Percentiles rank a stretch among this genome's conserved stretches.
Evolutionary conservation across 2,888 invertebrate species (phyloP).

Genomic region (Sycophila texana): DNA sequence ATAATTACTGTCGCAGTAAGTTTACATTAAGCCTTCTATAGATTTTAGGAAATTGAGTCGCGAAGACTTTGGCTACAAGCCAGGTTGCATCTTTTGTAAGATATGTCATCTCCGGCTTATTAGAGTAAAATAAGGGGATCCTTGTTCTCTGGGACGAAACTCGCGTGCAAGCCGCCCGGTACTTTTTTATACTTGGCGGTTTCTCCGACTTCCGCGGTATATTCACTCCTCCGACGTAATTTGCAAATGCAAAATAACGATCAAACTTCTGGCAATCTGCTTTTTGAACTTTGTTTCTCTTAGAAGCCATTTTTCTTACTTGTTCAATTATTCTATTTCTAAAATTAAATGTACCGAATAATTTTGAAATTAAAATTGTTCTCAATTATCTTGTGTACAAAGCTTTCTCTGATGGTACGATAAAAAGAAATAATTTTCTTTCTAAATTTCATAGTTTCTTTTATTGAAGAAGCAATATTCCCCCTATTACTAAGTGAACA

Average conservation of each 20-base stretch:
- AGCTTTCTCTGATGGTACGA: too few species aligned
- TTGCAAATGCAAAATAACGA: constrained; percentile 42
- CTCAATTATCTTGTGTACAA: too few species aligned
- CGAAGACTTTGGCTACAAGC: constrained; percentile 36
- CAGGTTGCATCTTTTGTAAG: constrained; percentile 37
- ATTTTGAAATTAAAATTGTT: too few species aligned
- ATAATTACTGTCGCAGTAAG: constrained; percentile 26
- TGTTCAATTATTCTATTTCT: constrained; percentile 1
- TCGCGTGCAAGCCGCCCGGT: constrained; percentile 7
- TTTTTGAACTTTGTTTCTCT: constrained; percentile 17
- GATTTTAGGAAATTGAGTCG: constrained; percentile 44
- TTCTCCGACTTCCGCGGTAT: constrained; percentile 38
- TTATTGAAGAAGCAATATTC: neutral
- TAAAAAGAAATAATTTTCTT: too few species aligned
- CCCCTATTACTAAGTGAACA: constrained; percentile 13
- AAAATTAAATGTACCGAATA: too few species aligned
- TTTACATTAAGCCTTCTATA: constrained; percentile 7
- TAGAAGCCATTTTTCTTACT: neutral
- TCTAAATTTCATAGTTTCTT: too few species aligned
- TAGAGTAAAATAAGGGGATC: constrained; percentile 46
- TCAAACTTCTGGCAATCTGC: constrained; percentile 28
- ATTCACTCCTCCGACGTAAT: constrained; percentile 36
- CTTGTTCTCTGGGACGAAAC: constrained; percentile 27
- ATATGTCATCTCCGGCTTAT: constrained; percentile 50
- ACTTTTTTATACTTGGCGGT: constrained; percentile 48